Percentiles rank a stretch among this genome's conserved stretches.
phyloP scores from a whole-genome alignment of 2,888 invertebrate genomes.

The Timema cristinae region DNA sequence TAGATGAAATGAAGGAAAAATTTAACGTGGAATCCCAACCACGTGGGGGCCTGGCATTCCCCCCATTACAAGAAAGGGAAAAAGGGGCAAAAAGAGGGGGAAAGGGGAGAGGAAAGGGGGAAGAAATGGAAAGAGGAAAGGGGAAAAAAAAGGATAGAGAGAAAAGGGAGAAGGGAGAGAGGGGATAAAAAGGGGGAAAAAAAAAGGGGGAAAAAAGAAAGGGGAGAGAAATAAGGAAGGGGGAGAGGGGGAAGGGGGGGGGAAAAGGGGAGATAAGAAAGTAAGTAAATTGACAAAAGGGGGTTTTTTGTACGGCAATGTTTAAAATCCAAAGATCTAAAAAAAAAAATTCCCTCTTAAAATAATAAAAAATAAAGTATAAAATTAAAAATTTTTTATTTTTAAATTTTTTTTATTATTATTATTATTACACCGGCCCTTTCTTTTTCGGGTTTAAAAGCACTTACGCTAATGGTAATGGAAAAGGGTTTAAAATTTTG shows the following conservation, averaged over 20 bases:
- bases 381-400: too few species aligned
- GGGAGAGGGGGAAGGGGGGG: background rate
- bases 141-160: background rate
- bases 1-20: background rate
- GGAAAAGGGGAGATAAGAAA: background rate
- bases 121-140: background rate
- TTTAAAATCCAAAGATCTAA: too few species aligned
- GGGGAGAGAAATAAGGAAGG: background rate
- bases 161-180: background rate
- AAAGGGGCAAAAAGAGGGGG: background rate
- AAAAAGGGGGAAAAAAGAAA: background rate
- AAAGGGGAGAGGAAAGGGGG: background rate
- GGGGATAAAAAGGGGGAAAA: background rate
- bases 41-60: constrained; percentile 12
- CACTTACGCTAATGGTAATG: too few species aligned
- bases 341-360: too few species aligned
- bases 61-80: background rate
- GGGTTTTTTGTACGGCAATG: too few species aligned
- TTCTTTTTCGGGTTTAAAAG: too few species aligned
- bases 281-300: too few species aligned
- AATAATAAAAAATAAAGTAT: too few species aligned
- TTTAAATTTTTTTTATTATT: too few species aligned
- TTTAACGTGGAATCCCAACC: constrained; percentile 23
- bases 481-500: too few species aligned
- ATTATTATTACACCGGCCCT: too few species aligned